Base-by-base conservation (phyloP, 2,888 invertebrate species). In the Rhamphomyia laevipes region DNA sequence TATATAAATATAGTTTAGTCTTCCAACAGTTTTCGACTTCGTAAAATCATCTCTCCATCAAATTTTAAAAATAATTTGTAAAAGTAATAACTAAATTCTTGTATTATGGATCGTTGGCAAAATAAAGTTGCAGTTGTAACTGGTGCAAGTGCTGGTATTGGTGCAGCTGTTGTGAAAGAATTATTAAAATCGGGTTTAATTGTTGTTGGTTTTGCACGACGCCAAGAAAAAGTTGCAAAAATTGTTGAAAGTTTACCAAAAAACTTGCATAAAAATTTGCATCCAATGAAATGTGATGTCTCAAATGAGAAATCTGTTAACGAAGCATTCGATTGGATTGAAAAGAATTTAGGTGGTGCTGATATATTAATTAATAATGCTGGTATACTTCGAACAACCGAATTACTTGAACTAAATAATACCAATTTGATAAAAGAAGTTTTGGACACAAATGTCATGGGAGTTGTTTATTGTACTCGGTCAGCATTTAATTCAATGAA, bases 121-220 rank as follows among this genome's bases (percentile, higher is more conserved):
- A 77, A 77, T 53, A 75, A 76, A 57, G 73, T 77, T 0, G 81
- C 80, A 1, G 72, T 81, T 15, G 78, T 81, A 44, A 81, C 80
- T 1, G 81, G 81, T 2, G 79, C 78, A 11, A 80, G 79, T 61
- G 70, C 74, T 0, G 81, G 81, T 4, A 80, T 81, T 48, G 81
- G 77, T 15, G 73, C 71, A 2, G 73, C 72, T 5, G 68, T 75
- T 43, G 65, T 67, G 6, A 58, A 63, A 53, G 67, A 70, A 48
- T 62, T 78, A 30, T 67, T 72, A 2, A 62, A 67, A 41, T 63
- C 68, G 7, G 80, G 78, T 1, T 54, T 80, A 49, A 68, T 69
- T 47, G 80, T 80, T 0, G 70, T 77, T 1, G 78, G 74, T 1
- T 63, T 77, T 55, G 76, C 76, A 0, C 65, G 77, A 47, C 70